Evolutionary conservation across 2,888 invertebrate genomes (phyloP), one percentile per base, ranked within the genome.

Genomic region (Cinara cedri): DNA sequence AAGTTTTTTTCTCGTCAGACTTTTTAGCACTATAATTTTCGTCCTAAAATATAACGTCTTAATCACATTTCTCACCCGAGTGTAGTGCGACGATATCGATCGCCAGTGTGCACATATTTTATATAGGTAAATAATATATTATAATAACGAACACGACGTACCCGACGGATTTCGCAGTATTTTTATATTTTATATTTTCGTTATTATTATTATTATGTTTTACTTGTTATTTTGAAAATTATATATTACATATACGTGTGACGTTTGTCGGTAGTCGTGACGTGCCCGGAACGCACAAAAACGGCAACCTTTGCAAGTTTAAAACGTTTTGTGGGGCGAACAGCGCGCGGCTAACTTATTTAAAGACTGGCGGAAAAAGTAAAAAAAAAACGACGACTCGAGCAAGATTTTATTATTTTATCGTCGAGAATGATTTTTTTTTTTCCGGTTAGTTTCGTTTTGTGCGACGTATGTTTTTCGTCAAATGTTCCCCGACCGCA

Each of bases 261-360:
- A 57, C 55, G 66, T 65, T 60, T 44, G 71, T 75, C 51, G 75
- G 75, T 54, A 34, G 57, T 49, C 24, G 55, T 44, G 44, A 68
- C 76, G 76, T 76, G 76, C 68, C 14, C 2, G 51, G 68, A 68
- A 78, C 68, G 21, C 19, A 49, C 46, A 68, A 78, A 60, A 8
- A 68, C 44, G 54, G 21, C 68, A 60, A 72, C 76, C n/a, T 57
- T 68, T 68, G 26, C 51, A 49, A 68, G 68, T 68, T 78, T 76
- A 76, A 78, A 78, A 62, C 63, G 16, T 72, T 72, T 49, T 49
- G 34, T 6, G 6, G 34, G 6, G 34, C 34, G 34, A 34, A 6
- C 49, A 72, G 60, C 24, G 60, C 24, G 72, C 51, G 51, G 62
- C 34, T 74, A 63, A 74, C 63, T 74, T 74, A 74, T 74, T 74